phyloP scores from a whole-genome alignment of 1,140 invertebrate species.

The Acromyrmex echinatior region DNA sequence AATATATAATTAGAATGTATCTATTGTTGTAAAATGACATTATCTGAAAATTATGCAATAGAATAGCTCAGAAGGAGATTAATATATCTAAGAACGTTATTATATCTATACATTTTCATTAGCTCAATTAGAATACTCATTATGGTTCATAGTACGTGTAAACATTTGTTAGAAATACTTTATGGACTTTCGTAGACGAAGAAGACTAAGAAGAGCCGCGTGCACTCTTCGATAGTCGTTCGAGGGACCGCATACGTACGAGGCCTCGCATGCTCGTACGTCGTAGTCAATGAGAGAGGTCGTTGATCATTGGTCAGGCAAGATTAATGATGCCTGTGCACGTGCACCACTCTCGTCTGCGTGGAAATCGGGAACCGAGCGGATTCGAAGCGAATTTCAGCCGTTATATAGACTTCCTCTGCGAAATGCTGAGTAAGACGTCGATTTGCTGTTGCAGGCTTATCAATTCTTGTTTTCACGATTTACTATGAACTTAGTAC shows the following conservation, averaged over 20 bases:
- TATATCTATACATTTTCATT: background rate
- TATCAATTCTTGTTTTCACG: conserved; percentile 32
- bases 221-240: background rate
- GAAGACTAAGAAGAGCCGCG: background rate
- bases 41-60: background rate
- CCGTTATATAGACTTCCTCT: conserved; percentile 16
- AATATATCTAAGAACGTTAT: background rate
- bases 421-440: conserved; percentile 39
- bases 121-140: conserved; percentile 3
- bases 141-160: conserved; percentile 9
- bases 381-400: conserved; percentile 46
- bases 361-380: conserved; percentile 36
- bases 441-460: conserved; percentile 24
- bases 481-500: background rate
- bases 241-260: conserved; percentile 29
- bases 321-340: conserved; percentile 49
- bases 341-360: conserved; percentile 32
- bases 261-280: conserved; percentile 31
- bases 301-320: conserved; percentile 55
- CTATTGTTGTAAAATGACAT: background rate
- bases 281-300: conserved; percentile 56
- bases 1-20: background rate
- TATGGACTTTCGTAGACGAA: conserved; percentile 13
- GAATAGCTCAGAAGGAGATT: background rate
- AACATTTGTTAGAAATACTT: conserved; percentile 33